These are phyloP conservation scores for Boloria selene DNA, from an alignment of 2,888 invertebrate genomes.

Conservation along the genomic window DNA sequence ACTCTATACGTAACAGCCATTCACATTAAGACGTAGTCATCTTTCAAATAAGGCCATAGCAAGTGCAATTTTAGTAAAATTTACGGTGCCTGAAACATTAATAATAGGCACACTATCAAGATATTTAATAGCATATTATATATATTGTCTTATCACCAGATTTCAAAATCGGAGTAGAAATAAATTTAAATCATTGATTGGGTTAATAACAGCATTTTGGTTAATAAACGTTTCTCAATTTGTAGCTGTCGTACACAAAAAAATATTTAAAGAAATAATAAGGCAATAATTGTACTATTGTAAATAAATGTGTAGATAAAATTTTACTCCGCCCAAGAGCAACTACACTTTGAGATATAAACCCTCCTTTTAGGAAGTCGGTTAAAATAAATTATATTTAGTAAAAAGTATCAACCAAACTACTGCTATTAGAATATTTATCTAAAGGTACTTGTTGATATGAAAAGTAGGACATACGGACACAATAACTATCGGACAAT, in stretches of 20 bases:
- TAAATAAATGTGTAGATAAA: no score
- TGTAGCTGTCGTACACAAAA: not conserved
- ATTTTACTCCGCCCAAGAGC: no score
- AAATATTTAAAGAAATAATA: no score
- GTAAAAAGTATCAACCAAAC: not conserved
- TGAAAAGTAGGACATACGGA: slow-evolving; percentile 46
- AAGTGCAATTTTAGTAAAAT: slow-evolving; percentile 53
- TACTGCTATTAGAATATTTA: slow-evolving; percentile 32
- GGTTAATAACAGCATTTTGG: slow-evolving; percentile 6
- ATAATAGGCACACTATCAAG: slow-evolving; percentile 59
- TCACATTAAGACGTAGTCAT: slow-evolving; percentile 55
- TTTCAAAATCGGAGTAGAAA: slow-evolving; percentile 44
- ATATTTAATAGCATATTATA: slow-evolving; percentile 54
- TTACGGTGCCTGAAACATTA: slow-evolving; percentile 44
- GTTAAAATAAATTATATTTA: slow-evolving; percentile 3
- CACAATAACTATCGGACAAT: slow-evolving; percentile 16
- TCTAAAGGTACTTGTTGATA: slow-evolving; percentile 65
- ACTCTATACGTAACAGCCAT: slow-evolving; percentile 73
- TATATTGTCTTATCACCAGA: slow-evolving; percentile 70
- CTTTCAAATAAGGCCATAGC: slow-evolving; percentile 74
- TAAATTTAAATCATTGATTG: slow-evolving; percentile 26
- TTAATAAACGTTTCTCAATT: not conserved
- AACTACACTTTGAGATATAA: no score
- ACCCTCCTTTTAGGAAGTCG: no score
- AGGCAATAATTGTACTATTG: no score